Evolutionary conservation across 2,888 invertebrate genomes (phyloP), one percentile per base, ranked within the genome.

Genomic region (Eilema depressum): DNA sequence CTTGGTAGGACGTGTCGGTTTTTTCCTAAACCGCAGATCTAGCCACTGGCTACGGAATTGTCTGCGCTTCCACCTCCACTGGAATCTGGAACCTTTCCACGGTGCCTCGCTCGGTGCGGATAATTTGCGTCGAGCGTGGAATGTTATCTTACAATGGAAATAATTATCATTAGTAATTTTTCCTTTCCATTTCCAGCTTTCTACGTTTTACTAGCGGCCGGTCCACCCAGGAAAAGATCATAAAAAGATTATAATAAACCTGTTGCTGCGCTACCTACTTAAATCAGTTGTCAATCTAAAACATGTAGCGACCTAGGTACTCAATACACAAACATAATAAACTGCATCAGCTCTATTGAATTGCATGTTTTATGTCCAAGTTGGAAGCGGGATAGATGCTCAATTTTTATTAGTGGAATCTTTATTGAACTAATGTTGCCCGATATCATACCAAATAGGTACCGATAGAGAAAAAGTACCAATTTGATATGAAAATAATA

Each of bases 181-280:
- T 61, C 28, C 20, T 61, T 30, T 26, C 10, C 20, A 61, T 28
- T 61, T 28, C 30, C 60, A 61, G 26, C 60, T 61, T 61, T 61
- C 60, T 61, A 37, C 2, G 47, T 47, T 47, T 47, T 7, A 20
- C 1, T 47, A 47, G 20, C 7, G 47, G 20, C 20, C 7, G 47
- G 20, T 7, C 47, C 47, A 37, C 11, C 33, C 12, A 20, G 47
- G 20, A 20, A 20, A 17, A 47, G 20, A 47, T 20, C 20, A 20
- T 20, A 20, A 47, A 47, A 47, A 7, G 17, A 47, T 47, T 17
- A 5, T 41, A 37, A 17, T 20, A 20, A 47, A 17, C 47, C 20
- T 1, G 3, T 3, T 41, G 17, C 17, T 17, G 41, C 0, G 14
- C 17, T 41, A 41, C 41, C 41, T 41, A 41, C 14, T 17, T 14